These are phyloP conservation scores for Tyria jacobaeae DNA, from an alignment of 2,888 invertebrate genomes.

Conservation along the genomic window DNA sequence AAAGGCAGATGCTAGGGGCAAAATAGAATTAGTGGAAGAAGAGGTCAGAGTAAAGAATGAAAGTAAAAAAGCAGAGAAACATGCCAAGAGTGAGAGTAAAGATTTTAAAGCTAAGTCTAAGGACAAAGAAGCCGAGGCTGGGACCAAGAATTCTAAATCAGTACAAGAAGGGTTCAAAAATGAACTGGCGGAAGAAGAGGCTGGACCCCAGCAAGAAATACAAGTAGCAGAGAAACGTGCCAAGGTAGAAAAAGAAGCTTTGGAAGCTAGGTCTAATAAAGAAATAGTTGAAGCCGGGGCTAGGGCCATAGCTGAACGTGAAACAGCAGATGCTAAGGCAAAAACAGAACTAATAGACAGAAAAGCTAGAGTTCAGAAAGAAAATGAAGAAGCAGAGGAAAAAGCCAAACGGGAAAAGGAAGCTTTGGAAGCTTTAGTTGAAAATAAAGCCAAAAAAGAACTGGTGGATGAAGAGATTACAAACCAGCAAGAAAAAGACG, in stretches of 20 bases:
- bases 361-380: too few relatives aligned
- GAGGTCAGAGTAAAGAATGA: conserved; percentile 1
- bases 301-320: conserved; percentile 23
- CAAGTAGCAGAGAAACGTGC: background rate
- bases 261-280: background rate
- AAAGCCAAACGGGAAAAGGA: too few relatives aligned
- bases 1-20: background rate
- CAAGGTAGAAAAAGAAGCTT: background rate
- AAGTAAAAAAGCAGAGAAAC: background rate
- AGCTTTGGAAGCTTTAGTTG: too few relatives aligned
- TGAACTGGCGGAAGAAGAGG: conserved; percentile 2
- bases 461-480: conserved; percentile 29
- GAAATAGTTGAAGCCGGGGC: background rate
- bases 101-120: too few relatives aligned
- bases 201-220: conserved; percentile 20
- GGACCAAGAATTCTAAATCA: too few relatives aligned
- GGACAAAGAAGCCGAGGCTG: conserved; percentile 10
- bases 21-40: background rate
- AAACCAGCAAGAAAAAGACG: too few relatives aligned
- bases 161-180: background rate
- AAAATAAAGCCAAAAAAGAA: conserved; percentile 26
- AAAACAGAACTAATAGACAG: conserved; percentile 28
- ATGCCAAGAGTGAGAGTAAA: too few relatives aligned
- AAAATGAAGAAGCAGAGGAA: too few relatives aligned
- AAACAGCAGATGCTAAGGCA: conserved; percentile 27